A percentile compares a stretch with the other conserved stretches of the same genome.
Conservation (phyloP, 2,113 vertebrate species). For the Corvus cornix region DNA sequence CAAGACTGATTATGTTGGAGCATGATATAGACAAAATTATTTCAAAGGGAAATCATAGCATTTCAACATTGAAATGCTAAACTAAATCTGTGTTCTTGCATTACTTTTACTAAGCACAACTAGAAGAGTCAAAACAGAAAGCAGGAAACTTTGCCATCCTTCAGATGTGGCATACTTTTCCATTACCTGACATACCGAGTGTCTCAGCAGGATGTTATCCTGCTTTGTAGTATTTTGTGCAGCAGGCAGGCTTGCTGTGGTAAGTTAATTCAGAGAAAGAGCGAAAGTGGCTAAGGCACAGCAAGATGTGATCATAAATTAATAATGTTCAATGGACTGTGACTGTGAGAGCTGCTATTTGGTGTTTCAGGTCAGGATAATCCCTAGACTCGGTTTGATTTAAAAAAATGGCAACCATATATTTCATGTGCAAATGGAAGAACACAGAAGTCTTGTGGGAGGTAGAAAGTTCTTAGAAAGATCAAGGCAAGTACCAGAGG, state of each 20-base stretch:
- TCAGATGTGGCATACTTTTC: neutral
- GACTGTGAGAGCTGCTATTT: slow-evolving; percentile 45
- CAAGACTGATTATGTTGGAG: neutral
- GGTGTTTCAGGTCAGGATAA: slow-evolving; percentile 55
- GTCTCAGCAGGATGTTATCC: slow-evolving; percentile 48
- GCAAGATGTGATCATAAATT: slow-evolving; percentile 58
- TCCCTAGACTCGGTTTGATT: slow-evolving; percentile 9
- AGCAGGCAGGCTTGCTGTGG: slow-evolving; percentile 11
- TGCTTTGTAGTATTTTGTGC: slow-evolving; percentile 39
- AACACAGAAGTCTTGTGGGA: neutral
- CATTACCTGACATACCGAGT: neutral
- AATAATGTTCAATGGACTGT: slow-evolving; percentile 59
- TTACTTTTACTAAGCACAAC: neutral
- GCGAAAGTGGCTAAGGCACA: neutral
- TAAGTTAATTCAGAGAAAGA: slow-evolving; percentile 38
- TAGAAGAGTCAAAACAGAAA: neutral
- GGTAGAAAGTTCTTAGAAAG: neutral
- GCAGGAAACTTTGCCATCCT: neutral
- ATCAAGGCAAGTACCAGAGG: neutral
- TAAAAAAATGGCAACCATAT: slow-evolving; percentile 43
- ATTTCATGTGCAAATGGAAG: slow-evolving; percentile 31
- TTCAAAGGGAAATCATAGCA: neutral
- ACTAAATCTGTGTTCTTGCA: neutral
- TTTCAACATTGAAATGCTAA: neutral
- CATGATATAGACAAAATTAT: neutral